Conservation (phyloP, 1,140 invertebrate genomes). For the Drosophila arizonae region DNA sequence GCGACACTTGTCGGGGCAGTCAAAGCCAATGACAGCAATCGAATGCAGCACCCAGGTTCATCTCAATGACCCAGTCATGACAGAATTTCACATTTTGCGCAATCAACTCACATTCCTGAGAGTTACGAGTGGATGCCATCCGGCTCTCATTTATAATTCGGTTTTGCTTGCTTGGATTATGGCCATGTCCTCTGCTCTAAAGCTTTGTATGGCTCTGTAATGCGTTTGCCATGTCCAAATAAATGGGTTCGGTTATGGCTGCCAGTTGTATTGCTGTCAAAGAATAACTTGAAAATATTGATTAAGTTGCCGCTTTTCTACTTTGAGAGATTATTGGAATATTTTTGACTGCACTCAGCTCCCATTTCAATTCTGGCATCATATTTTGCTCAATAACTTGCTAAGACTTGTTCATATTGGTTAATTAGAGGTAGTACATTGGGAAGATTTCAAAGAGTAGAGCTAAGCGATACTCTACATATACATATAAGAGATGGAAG, state of each 20-base stretch:
- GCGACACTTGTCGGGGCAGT: slow-evolving; percentile 69
- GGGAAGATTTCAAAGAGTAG: too few relatives aligned
- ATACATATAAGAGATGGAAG: too few relatives aligned
- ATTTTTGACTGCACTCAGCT: neutral
- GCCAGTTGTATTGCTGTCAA: neutral
- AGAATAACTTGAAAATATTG: slow-evolving; percentile 1
- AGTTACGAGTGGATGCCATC: neutral
- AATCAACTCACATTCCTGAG: slow-evolving; percentile 17
- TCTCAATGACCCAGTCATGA: slow-evolving; percentile 16
- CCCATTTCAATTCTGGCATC: too few relatives aligned
- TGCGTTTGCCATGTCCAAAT: slow-evolving; percentile 10
- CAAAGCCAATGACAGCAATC: slow-evolving; percentile 58
- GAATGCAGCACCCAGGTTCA: slow-evolving; percentile 35
- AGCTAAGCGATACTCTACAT: too few relatives aligned
- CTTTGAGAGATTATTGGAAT: neutral
- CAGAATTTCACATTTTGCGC: slow-evolving; percentile 24
- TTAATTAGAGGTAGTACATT: too few relatives aligned
- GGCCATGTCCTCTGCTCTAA: neutral
- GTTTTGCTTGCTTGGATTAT: slow-evolving; percentile 4
- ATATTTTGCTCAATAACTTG: too few relatives aligned
- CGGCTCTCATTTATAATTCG: slow-evolving; percentile 5
- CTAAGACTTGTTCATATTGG: too few relatives aligned
- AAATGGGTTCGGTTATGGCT: neutral
- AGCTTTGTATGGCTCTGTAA: neutral
- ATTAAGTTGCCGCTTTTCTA: neutral